Base-by-base conservation (phyloP, 2,888 invertebrate species). In the Cerastoderma edule region DNA sequence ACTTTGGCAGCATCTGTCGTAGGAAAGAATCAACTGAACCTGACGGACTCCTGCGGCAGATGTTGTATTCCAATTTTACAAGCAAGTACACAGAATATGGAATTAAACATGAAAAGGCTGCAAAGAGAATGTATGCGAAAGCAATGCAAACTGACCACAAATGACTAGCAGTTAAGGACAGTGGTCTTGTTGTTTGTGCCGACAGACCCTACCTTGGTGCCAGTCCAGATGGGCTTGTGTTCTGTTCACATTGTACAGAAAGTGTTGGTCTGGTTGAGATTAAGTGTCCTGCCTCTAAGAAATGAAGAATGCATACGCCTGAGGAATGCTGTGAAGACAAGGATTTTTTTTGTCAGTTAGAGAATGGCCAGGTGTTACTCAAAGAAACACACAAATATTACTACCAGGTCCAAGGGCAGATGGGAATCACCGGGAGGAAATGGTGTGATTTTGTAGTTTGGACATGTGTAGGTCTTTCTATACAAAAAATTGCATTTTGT, bases 361-460 rank as follows among this genome's bases (percentile, higher is more conserved):
- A 19, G 8, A 10, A 53, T 8, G 16, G 22, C 10, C 10, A 53
- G 53, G 22, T 53, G 16, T 8, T 8, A 53, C 30, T 56, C 8
- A 56, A 56, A 56, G 4, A 10, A 56, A 56, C 5, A 5, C 56
- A 56, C 22, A 6, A 10, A 6, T 56, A 56, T 30, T 56, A 56
- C 22, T 56, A 27, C 19, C 56, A 56, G 19, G 22, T 56, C 28
- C 56, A 56, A 22, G 8, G 8, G 5, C 56, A 56, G 28, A n/a
- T 56, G 56, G 56, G 27, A 6, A 8, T 56, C 8, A 56, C 56
- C 8, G 56, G 28, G 8, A 10, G 8, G 24, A 16, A 56, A 6
- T 56, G 56, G 56, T 56, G 56, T 56, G 56, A 56, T 27, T 56
- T 56, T 56, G 56, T 56, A 10, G 5, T 56, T 6, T 56, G 56